Base-by-base conservation (phyloP, 2,888 invertebrate species). In the Leptinotarsa rubiginosa region DNA sequence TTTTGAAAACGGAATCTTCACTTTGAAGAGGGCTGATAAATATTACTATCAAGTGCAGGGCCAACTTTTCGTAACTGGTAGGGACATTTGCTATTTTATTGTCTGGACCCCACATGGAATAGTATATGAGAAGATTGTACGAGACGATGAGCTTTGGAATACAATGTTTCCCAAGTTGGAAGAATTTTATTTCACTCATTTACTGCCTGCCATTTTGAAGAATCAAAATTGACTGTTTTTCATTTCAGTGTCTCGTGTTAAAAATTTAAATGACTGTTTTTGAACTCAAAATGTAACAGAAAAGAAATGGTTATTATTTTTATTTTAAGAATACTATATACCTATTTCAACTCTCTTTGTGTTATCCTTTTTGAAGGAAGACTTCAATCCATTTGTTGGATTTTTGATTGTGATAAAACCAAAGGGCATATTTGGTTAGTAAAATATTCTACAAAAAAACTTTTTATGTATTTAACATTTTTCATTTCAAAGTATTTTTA, bases 31-130 rank as follows among this genome's bases (percentile, higher is more conserved):
- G 31, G 77, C 77, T 13, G 80, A 83, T 59, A 80, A 80, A 31
- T 83, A 82, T 74, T 83, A 81, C 67, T 82, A 79, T 77, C 83
- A 83, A 72, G 81, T 83, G 25, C 83, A 83, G 72, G 83, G 83
- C 22, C 82, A 83, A 71, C 75, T 83, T 10, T 79, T 79, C 56
- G 79, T 82, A 13, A 81, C 81, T 0, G 80, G 79, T 3, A 80
- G 78, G 68, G 65, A 71, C 7, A 71, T 65, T 73, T 83, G 83
- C 70, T 83, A 83, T 71, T 83, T 83, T 65, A 66, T 83, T 10
- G 78, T 83, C 65, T 83, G 83, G 83, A 81, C 82, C 0, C 81
- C 80, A 4, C 69, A 77, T 31, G 83, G 80, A 13, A 64, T 83
- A 62, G 70, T 78, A 2, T 80, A 77, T 56, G 81, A 83, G 59